Evolutionary conservation across 1,140 invertebrate genomes (phyloP), one percentile per base, ranked within the genome.

Genomic region (Drosophila tropicalis): DNA sequence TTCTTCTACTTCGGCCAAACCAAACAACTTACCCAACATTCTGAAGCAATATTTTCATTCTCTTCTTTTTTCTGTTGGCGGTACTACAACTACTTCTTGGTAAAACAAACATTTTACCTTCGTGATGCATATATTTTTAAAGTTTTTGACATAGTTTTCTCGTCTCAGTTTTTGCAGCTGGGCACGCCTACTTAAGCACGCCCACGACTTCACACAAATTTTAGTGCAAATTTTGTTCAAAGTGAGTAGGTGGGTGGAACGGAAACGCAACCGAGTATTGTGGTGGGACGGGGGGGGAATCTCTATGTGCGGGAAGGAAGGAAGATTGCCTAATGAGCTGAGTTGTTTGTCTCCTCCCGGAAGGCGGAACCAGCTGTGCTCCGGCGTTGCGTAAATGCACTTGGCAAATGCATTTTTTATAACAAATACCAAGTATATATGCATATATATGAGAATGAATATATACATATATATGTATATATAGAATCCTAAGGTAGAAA

Each of bases 71-170:
- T 29, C 6, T 29, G 29, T 36, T 36, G 34, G 34, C 34, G 34
- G 9, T 29, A 29, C 29, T 29, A 29, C 34, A 63, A 72, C 57
- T 62, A 65, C 57, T 62, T 58, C 78, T 62, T 41, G 67, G 55
- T 61, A 36, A 39, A 63, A 65, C 75, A 81, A 84, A 81, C 64
- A 81, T 81, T 86, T 86, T 86, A 86, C 63, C 75, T 79, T 74
- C 70, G 66, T 34, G 55, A 58, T 61, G 41, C 54, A 71, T 66
- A 89, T 87, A 87, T 87, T 90, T 90, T 89, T 90, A 89, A 90
- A 89, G 84, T 89, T 89, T 89, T 89, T 90, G 84, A 89, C 84
- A 89, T 89, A 89, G 84, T 89, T 89, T 77, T 70, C 39, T n/a
- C 15, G 17, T 51, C 83, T 72, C 34, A 55, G 56, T 36, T 36